Percentiles rank a stretch among this genome's conserved stretches.
Evolutionary conservation across 2,113 vertebrate species (phyloP).

Genomic region (Chionis minor): DNA sequence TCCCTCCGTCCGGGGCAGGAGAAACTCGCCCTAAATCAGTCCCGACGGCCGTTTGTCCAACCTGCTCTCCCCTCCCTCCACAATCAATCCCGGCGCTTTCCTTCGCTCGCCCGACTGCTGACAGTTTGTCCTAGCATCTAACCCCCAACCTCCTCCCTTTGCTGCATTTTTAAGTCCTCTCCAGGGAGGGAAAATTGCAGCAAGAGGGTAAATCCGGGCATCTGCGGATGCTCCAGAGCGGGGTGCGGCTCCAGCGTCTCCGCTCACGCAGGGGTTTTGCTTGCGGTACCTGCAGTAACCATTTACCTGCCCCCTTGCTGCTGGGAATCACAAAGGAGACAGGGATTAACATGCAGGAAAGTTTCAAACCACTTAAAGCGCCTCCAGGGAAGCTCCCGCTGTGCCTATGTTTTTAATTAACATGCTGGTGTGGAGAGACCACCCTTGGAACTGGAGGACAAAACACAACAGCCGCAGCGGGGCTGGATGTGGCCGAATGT

Average conservation of each 20-base stretch:
- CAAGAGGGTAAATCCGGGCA: neutral
- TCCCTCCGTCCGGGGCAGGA: neutral
- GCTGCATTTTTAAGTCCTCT: neutral
- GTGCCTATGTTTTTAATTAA: constrained; percentile 49
- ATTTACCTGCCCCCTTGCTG: neutral
- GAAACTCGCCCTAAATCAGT: neutral
- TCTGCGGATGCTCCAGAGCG: neutral
- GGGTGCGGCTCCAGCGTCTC: neutral
- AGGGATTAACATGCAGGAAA: constrained; percentile 31
- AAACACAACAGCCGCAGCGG: neutral
- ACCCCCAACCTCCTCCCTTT: neutral
- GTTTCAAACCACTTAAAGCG: constrained; percentile 23
- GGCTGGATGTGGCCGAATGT: neutral
- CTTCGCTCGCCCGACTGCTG: neutral
- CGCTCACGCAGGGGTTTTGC: neutral
- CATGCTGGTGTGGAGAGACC: neutral
- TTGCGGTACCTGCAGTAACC: neutral
- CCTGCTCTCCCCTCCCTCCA: neutral
- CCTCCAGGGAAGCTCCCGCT: neutral
- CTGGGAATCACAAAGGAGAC: neutral
- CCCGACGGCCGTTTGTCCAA: neutral
- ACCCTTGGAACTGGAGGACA: neutral
- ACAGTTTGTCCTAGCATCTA: neutral
- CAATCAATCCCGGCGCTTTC: neutral
- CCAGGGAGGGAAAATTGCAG: neutral